Percentiles rank a stretch among this genome's conserved stretches.
Evolutionary conservation across 2,888 invertebrate species (phyloP).

Genomic region (Lithophane ornitopus): DNA sequence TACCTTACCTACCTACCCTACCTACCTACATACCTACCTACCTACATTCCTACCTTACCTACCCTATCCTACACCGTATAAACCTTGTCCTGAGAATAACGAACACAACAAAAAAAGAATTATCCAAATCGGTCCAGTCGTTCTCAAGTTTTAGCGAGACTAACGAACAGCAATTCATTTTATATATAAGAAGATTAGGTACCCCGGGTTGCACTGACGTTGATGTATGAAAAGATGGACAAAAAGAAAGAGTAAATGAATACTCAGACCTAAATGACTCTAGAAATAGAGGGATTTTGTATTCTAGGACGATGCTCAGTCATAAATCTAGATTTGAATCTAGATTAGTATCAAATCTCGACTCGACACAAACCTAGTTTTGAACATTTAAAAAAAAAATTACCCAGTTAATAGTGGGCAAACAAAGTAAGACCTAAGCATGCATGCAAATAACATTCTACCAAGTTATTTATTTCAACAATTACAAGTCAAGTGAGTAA

Average conservation of each 20-base stretch:
- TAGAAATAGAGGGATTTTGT: neutral
- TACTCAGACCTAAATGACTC: neutral
- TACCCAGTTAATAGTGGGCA: neutral
- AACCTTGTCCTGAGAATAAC: too few species aligned
- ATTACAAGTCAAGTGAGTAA: too few species aligned
- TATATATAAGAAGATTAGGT: too few species aligned
- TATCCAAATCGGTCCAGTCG: too few species aligned
- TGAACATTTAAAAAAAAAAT: neutral
- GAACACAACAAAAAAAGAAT: too few species aligned
- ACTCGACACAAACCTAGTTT: neutral
- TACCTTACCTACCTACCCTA: too few species aligned
- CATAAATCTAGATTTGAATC: conserved; percentile 22
- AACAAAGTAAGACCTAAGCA: neutral
- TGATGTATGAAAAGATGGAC: conserved; percentile 22
- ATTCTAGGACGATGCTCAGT: neutral
- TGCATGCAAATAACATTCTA: neutral
- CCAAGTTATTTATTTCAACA: neutral
- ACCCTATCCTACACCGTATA: too few species aligned
- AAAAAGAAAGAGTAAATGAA: neutral
- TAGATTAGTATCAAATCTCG: conserved; percentile 8
- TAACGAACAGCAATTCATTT: too few species aligned
- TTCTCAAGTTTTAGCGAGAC: too few species aligned
- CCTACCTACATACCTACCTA: too few species aligned
- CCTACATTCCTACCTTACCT: too few species aligned
- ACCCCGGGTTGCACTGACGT: neutral